A percentile compares a stretch with the other conserved stretches of the same genome.
Evolutionary conservation across 2,113 vertebrate species (phyloP).

Genomic region (Takifugu flavidus): DNA sequence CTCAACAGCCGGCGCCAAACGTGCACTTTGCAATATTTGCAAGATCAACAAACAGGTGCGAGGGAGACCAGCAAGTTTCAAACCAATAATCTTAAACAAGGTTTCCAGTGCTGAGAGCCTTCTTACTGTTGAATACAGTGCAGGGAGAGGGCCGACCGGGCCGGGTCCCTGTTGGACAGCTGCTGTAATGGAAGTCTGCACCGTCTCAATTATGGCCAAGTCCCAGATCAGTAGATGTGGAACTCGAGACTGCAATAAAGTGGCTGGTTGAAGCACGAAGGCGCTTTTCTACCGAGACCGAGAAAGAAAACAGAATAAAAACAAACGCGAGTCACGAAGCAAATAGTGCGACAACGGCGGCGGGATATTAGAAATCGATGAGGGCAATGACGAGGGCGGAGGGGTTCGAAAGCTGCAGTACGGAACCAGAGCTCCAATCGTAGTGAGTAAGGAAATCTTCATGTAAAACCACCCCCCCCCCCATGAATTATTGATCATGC

Average conservation of each 20-base stretch:
- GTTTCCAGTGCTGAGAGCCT: constrained; percentile 12
- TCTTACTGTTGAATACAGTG: constrained; percentile 19
- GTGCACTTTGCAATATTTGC: constrained; percentile 37
- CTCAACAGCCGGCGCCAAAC: constrained; percentile 41
- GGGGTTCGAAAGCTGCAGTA: no score
- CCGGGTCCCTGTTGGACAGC: constrained; percentile 39
- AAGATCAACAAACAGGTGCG: constrained; percentile 31
- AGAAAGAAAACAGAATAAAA: constrained; percentile 30
- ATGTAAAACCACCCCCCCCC: no score
- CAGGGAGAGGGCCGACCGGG: constrained; percentile 25
- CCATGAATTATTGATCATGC: no score
- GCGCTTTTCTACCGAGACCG: constrained; percentile 25
- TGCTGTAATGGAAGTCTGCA: constrained; percentile 49
- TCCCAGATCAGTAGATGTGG: constrained; percentile 36
- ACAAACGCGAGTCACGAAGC: constrained; percentile 18
- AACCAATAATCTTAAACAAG: constrained; percentile 32
- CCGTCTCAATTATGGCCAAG: constrained; percentile 44
- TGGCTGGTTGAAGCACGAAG: constrained; percentile 44
- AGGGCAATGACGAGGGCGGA: no score
- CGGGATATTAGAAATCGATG: no score
- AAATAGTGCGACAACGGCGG: constrained; percentile 14
- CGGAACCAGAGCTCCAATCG: no score
- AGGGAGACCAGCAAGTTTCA: constrained; percentile 27
- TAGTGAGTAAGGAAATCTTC: no score
- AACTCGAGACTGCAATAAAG: neutral